Evolutionary conservation across 92 coral and sea anemone species (phyloP), one percentile per base, ranked within the genome.

Genomic region (Palythoa heliodiscus): DNA sequence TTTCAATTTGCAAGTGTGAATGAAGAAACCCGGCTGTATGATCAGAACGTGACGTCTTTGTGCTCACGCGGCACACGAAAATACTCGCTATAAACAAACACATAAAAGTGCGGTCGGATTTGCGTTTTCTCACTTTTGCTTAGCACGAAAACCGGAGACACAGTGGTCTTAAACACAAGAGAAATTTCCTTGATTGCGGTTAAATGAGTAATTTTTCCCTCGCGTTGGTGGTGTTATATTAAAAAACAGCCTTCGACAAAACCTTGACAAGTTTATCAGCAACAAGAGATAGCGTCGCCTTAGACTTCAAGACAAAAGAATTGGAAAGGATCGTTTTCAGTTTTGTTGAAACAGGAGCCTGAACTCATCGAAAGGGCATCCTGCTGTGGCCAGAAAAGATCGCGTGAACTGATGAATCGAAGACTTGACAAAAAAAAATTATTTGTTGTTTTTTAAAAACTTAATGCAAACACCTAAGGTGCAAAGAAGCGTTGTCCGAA

Each of bases 241-340:
- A 47, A 48, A 11, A 12, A 2, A 29, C 52, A 14, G 16, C 10
- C 4, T 20, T 39, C 57, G 11, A 4, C 39, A 68, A 22, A 64
- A 80, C 63, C 61, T 50, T 43, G 11, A 48, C 63, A 50, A 76
- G 47, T 50, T 78, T 80, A 66, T 80, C 84, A 64, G 74, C 15
- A 61, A 78, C 17, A 13, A 80, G 20, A 64, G 74, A 43, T 66
- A 67, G 84, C 58, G 39, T 52, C 52, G 73, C 64, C 14, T 75
- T 48, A 40, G 7, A 80, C 39, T 67, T 61, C 72, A 38, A 78
- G 60, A 80, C 72, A 38, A 78, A 78, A 80, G 84, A 63, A 70
- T 52, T 35, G 15, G 72, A 80, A 80, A 63, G 73, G 84, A 79
- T 80, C 70, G 63, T 22, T 80, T 80, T 80, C 73, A 80, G 70